Conservation (phyloP, 2,797 vertebrate species). For the Darevskia nairensis region DNA sequence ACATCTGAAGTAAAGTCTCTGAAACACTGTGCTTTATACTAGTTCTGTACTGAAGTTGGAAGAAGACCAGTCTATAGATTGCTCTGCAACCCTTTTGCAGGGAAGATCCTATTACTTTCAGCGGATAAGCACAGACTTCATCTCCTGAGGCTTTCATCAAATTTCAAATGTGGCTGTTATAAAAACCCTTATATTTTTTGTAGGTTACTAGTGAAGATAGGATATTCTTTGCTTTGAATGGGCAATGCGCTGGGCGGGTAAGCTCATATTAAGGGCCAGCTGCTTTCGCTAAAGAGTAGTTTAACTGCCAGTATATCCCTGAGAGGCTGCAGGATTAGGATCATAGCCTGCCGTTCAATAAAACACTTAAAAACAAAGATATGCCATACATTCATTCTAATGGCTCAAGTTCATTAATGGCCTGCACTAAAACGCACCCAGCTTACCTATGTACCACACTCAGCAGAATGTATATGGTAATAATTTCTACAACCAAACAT, state of each 20-base stretch:
- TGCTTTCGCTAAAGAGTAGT: background rate
- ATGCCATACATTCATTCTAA: background rate
- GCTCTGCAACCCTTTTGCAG: too few species aligned
- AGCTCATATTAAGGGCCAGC: background rate
- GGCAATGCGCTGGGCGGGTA: background rate
- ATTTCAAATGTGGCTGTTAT: background rate
- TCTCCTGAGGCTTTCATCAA: background rate
- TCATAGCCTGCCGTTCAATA: background rate
- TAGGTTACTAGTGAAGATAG: background rate
- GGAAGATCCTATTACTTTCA: too few species aligned
- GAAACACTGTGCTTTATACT: too few species aligned
- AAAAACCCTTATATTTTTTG: background rate
- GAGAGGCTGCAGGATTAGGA: background rate
- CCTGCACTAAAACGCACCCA: slow-evolving; percentile 11
- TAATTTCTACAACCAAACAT: slow-evolving; percentile 12
- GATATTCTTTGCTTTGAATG: background rate
- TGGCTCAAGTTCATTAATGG: slow-evolving; percentile 8
- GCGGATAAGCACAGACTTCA: background rate
- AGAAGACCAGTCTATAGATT: background rate
- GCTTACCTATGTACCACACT: background rate
- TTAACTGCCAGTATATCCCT: background rate
- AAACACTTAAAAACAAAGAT: background rate
- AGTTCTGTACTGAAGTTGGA: background rate
- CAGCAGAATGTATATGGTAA: background rate
- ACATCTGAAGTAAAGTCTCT: too few species aligned